These are phyloP conservation scores for Oryzias melastigma DNA, from an alignment of 2,113 vertebrate species.

Conservation along the genomic window DNA sequence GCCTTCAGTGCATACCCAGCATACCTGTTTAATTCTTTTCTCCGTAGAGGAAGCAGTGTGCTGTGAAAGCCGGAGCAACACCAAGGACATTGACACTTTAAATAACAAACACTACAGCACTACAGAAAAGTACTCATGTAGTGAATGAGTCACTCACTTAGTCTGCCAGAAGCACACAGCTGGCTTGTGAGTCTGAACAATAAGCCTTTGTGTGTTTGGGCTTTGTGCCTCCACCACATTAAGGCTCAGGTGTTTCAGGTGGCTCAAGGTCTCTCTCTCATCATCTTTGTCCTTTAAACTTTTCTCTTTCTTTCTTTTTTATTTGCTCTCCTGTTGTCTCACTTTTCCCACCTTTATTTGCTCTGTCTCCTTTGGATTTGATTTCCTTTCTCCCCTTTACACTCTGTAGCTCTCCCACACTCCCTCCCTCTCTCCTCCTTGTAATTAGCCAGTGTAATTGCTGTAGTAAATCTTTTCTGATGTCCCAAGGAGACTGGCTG, in stretches of 20 bases:
- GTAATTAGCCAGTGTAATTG: slow-evolving; percentile 82
- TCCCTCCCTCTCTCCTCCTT: slow-evolving; percentile 61
- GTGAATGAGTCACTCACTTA: slow-evolving; percentile 39
- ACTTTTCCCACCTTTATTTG: slow-evolving; percentile 61
- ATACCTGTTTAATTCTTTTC: slow-evolving; percentile 56
- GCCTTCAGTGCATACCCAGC: not conserved
- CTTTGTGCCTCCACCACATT: slow-evolving; percentile 22
- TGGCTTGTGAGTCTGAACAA: slow-evolving; percentile 32
- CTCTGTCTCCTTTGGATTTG: slow-evolving; percentile 58
- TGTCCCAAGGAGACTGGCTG: slow-evolving; percentile 77
- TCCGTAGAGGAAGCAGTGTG: slow-evolving; percentile 65
- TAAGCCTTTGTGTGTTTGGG: slow-evolving; percentile 22
- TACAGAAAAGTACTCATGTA: slow-evolving; percentile 35
- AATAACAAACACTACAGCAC: slow-evolving; percentile 64
- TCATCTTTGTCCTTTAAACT: slow-evolving; percentile 49
- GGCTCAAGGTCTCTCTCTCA: slow-evolving; percentile 61
- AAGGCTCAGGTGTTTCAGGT: slow-evolving; percentile 31
- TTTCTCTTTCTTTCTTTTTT: slow-evolving; percentile 34
- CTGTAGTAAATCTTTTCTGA: slow-evolving; percentile 80
- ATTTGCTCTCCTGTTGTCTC: slow-evolving; percentile 43
- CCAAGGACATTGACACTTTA: slow-evolving; percentile 70
- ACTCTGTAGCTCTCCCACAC: slow-evolving; percentile 49
- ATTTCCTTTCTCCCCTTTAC: slow-evolving; percentile 53
- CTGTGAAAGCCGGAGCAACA: slow-evolving; percentile 44
- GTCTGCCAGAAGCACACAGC: slow-evolving; percentile 17